These are phyloP conservation scores for Pachyrhynchus sulphureomaculatus DNA, from an alignment of 1,140 invertebrate genomes.

Conservation along the genomic window DNA sequence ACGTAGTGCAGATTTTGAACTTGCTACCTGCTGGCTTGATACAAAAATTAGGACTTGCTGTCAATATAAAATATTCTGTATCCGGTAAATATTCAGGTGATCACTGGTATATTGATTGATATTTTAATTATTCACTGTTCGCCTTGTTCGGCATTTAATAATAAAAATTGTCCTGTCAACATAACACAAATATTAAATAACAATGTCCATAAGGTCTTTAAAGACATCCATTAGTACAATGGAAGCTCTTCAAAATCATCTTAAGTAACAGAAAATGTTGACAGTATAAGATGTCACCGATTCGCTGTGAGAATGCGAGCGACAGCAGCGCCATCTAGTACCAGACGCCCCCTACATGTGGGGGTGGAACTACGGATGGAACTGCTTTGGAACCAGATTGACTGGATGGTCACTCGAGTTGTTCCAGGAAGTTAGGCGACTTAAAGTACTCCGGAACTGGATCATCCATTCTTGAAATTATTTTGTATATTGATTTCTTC, in stretches of 20 bases:
- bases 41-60: slow-evolving; percentile 45
- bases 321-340: slow-evolving; percentile 17
- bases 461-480: slow-evolving; percentile 98
- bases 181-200: slow-evolving; percentile 48
- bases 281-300: slow-evolving; percentile 49
- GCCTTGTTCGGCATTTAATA: slow-evolving; percentile 42
- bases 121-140: slow-evolving; percentile 46
- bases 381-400: slow-evolving; percentile 32
- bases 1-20: slow-evolving; percentile 49
- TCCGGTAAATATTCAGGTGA: slow-evolving; percentile 48
- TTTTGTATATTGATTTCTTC: slow-evolving; percentile 99
- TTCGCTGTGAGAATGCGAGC: slow-evolving; percentile 38
- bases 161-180: slow-evolving; percentile 46
- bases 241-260: slow-evolving; percentile 40
- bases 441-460: slow-evolving; percentile 99
- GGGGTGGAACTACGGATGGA: slow-evolving; percentile 12
- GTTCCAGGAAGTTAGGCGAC: slow-evolving; percentile 97
- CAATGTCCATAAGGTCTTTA: slow-evolving; percentile 40
- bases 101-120: slow-evolving; percentile 46
- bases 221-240: slow-evolving; percentile 34
- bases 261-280: slow-evolving; percentile 43
- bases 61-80: slow-evolving; percentile 40
- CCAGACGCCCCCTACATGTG: slow-evolving; percentile 7
- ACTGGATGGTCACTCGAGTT: slow-evolving; percentile 79
- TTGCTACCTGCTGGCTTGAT: slow-evolving; percentile 48